Evolutionary conservation across 2,888 invertebrate species (phyloP), one percentile per base, ranked within the genome.

Genomic region (Allolobophora icterica): DNA sequence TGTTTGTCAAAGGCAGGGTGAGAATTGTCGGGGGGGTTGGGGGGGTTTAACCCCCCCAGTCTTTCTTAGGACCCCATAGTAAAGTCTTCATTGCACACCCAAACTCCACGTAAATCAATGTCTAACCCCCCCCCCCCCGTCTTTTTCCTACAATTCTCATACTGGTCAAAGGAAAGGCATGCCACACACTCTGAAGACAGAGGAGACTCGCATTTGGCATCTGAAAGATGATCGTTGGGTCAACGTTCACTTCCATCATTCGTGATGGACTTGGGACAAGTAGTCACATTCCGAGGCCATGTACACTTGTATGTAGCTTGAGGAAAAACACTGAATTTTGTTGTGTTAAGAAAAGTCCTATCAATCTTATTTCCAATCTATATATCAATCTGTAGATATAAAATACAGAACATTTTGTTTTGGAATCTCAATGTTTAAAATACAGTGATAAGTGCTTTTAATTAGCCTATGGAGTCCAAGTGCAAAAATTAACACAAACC

Each of bases 161-260:
- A n/a, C n/a, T n/a, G n/a, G n/a, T n/a, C n/a, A n/a, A 87, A 87
- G 87, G 87, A 87, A 87, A 1, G 35, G 38, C 34, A 34, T 87
- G 87, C 87, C 87, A 24, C 87, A 87, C 87, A 35, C 87, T 87
- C 6, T 87, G 6, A 87, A 87, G 87, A 87, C 87, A 87, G 87
- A 87, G 87, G 87, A 87, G 38, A 87, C 87, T 87, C 87, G 87
- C 19, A 87, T 87, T 87, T 87, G 87, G 87, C 87, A 38, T 8
- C 87, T 87, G 87, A 87, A 35, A 87, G 87, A 87, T 24, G 87
- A 87, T 87, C 87, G 34, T 24, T 87, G 87, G 87, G 87, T 87
- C 21, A 87, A 87, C 35, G 87, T 87, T 38, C 87, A 87, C 87
- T 87, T 87, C 38, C 87, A 87, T 87, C 87, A 87, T 38, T 87